Evolutionary conservation across 92 coral and sea anemone genomes (phyloP), one percentile per base, ranked within the genome.

Genomic region (Blastomussa wellsi): DNA sequence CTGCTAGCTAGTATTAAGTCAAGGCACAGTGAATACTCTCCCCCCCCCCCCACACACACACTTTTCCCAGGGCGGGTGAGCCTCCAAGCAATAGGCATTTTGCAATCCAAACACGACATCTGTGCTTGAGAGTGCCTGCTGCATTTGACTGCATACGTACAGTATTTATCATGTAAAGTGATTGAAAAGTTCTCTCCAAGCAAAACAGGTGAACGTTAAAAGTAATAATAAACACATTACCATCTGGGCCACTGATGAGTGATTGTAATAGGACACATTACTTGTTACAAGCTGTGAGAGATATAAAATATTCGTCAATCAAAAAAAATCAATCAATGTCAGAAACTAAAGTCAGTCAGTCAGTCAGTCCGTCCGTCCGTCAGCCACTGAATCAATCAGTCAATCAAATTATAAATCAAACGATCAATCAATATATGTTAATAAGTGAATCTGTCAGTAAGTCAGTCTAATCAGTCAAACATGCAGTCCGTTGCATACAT

Each of bases 181-280:
- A n/a, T n/a, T n/a, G n/a, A n/a, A n/a, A n/a, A n/a, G n/a, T n/a
- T n/a, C 44, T 39, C 0, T 31, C 7, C 39, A 67, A 2, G 41
- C 6, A 16, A 14, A 29, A 51, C 11, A 32, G 12, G 51, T 33
- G 0, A 76, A 0, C 13, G 36, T 32, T 69, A n/a, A 42, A 41
- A 59, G 19, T 14, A n/a, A n/a, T n/a, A n/a, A n/a, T n/a, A 53
- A 20, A 37, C 16, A 36, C 35, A 51, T 68, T 82, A 92, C 98
- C 95, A 94, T 90, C 66, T 84, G 93, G 33, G 98, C 89, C 22
- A 94, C 98, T 59, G 98, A 86, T 15, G 98, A 90, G 74, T 94
- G 98, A n/a, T 83, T 84, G 84, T 90, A 92, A 66, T 52, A 92
- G 39, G 98, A 94, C 22, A 94, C 90, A 71, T 85, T 86, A 82